phyloP scores from a whole-genome alignment of 2,113 vertebrate genomes.

The Pipra filicauda region DNA sequence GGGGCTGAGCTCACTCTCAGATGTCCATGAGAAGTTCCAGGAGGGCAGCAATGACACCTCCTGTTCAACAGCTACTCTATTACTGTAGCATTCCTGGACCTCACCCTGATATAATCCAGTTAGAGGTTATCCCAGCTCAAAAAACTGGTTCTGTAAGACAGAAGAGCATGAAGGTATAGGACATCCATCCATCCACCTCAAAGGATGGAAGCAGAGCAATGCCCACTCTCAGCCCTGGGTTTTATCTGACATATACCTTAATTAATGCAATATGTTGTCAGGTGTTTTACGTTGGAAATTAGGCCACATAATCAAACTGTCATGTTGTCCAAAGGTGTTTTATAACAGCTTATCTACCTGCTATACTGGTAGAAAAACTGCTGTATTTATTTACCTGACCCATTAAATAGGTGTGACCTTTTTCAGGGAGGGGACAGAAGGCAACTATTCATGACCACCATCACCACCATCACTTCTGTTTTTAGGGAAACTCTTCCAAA shows the following conservation, averaged over 20 bases:
- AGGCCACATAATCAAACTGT: not conserved
- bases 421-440: not conserved
- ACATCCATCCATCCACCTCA: accelerated
- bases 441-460: not conserved
- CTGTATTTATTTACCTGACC: not conserved
- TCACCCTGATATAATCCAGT: not conserved
- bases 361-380: not conserved
- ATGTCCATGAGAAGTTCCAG: not conserved
- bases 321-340: not conserved
- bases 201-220: not conserved
- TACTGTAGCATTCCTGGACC: not conserved
- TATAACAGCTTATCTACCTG: not conserved
- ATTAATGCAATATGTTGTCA: not conserved
- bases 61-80: not conserved
- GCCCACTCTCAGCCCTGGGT: not conserved
- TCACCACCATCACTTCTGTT: not conserved
- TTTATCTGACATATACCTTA: not conserved
- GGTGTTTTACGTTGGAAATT: not conserved
- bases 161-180: not conserved
- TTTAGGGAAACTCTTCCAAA: not conserved
- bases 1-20: not conserved
- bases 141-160: not conserved
- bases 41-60: not conserved
- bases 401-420: not conserved
- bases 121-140: not conserved